A percentile compares a stretch with the other conserved stretches of the same genome.
These are phyloP conservation scores for Pseudochirops cupreus DNA, from an alignment of 2,797 vertebrate genomes.

Conservation along the genomic window DNA sequence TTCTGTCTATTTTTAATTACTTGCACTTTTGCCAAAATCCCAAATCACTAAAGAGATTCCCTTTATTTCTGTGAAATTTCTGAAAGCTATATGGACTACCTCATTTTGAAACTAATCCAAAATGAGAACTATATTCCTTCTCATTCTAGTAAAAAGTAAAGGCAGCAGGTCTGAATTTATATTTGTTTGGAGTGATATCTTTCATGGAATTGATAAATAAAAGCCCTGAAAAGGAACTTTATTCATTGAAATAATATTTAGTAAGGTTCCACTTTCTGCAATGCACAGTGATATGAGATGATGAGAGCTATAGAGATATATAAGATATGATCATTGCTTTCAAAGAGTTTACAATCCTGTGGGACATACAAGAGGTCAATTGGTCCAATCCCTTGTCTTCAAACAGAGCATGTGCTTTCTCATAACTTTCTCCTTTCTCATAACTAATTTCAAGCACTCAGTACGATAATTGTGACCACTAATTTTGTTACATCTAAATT, in stretches of 20 bases:
- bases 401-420: not conserved
- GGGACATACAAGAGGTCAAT: not conserved
- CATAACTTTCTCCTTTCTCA: not conserved
- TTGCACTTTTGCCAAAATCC: not conserved
- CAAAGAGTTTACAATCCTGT: not conserved
- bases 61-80: not conserved
- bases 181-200: not conserved
- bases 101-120: not conserved
- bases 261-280: not conserved
- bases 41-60: not conserved
- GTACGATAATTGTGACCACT: not conserved
- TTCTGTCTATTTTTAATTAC: not conserved
- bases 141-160: not conserved
- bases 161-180: not conserved
- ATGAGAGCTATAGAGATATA: not conserved
- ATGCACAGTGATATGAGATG: not conserved
- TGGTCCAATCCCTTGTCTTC: not conserved
- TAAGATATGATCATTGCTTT: not conserved
- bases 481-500: conserved; percentile 1
- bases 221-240: not conserved
- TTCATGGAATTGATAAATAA: not conserved
- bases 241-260: not conserved
- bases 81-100: not conserved
- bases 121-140: not conserved
- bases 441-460: not conserved